phyloP scores from a whole-genome alignment of 2,797 vertebrate species.

The Paedocypris micromegethes region DNA sequence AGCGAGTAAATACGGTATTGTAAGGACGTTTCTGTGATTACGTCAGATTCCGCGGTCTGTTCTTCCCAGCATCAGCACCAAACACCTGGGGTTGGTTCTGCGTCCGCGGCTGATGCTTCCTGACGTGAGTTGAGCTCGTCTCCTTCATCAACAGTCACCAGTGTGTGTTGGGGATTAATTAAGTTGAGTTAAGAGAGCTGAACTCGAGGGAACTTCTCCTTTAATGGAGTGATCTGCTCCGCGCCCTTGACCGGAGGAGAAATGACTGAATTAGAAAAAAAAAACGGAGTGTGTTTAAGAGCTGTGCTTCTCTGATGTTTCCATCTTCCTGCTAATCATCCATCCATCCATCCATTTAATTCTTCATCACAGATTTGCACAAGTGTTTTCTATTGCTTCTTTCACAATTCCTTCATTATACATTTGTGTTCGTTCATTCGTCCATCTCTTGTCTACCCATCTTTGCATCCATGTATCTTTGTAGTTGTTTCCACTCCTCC shows the following conservation, averaged over 20 bases:
- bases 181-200: constrained; percentile 61
- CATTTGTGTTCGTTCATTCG: background rate
- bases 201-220: constrained; percentile 59
- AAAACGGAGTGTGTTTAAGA: constrained; percentile 44
- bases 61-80: constrained; percentile 15
- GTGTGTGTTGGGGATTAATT: constrained; percentile 58
- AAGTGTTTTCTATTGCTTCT: no score
- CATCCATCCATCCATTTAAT: background rate
- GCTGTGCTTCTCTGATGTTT: background rate
- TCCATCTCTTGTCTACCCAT: no score
- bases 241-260: constrained; percentile 61
- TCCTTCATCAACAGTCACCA: constrained; percentile 54
- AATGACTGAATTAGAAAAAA: constrained; percentile 56
- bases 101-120: constrained; percentile 47
- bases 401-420: no score
- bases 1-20: no score
- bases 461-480: no score
- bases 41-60: background rate
- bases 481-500: no score
- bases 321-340: background rate
- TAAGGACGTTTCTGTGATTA: background rate
- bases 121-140: constrained; percentile 54
- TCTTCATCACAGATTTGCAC: background rate
- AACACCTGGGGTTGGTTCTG: constrained; percentile 38
- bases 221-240: constrained; percentile 60